Percentiles rank a stretch among this genome's conserved stretches.
These are phyloP conservation scores for Microtus pennsylvanicus DNA, from an alignment of 2,113 vertebrate genomes.

Conservation along the genomic window DNA sequence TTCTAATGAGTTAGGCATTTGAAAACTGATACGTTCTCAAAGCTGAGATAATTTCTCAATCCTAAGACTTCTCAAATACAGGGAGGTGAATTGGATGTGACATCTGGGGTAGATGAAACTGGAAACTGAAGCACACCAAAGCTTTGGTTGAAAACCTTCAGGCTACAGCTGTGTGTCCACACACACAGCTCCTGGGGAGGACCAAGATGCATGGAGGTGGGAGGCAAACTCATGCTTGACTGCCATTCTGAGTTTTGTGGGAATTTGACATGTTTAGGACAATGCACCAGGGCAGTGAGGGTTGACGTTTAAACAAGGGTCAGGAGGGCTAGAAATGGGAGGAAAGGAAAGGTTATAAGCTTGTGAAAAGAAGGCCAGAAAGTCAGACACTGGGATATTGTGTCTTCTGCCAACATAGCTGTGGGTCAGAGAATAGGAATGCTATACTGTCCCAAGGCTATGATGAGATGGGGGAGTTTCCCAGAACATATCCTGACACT, in stretches of 20 bases:
- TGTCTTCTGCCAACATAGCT: neutral
- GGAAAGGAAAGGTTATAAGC: neutral
- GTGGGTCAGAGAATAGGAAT: neutral
- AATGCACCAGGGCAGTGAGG: neutral
- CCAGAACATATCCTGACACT: neutral
- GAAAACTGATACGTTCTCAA: neutral
- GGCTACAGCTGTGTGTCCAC: neutral
- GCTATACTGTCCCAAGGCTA: neutral
- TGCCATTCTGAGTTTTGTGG: neutral
- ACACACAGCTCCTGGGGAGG: neutral
- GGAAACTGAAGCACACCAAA: neutral
- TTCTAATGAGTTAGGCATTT: neutral
- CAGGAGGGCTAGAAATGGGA: neutral
- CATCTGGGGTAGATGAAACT: neutral
- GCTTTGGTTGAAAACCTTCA: neutral
- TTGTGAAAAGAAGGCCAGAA: neutral
- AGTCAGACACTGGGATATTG: neutral
- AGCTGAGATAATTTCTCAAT: neutral
- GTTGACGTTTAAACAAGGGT: neutral
- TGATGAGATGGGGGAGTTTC: accelerated
- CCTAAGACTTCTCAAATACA: neutral
- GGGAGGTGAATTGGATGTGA: neutral
- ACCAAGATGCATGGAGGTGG: too few species aligned
- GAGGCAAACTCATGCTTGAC: neutral
- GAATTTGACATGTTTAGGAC: too few species aligned